Percentiles rank a stretch among this genome's conserved stretches.
These are phyloP conservation scores for Psylliodes chrysocephalus DNA, from an alignment of 2,888 invertebrate genomes.

Conservation along the genomic window DNA sequence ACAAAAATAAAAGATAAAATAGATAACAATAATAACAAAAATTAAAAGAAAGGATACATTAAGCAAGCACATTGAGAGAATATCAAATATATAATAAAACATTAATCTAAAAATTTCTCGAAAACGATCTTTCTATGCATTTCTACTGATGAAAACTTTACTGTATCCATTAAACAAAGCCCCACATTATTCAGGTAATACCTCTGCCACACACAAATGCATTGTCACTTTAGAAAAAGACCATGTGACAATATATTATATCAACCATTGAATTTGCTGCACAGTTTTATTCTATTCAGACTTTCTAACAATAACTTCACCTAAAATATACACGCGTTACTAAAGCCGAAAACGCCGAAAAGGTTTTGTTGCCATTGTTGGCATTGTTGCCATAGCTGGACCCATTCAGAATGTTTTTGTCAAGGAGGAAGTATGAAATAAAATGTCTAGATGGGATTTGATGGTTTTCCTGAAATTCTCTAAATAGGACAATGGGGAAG, in stretches of 20 bases:
- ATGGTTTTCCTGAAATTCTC: constrained; percentile 59
- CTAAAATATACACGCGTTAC: constrained; percentile 66
- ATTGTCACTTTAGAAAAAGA: constrained; percentile 63
- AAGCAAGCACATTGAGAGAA: too few relatives aligned
- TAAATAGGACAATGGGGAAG: constrained; percentile 53
- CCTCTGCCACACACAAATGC: constrained; percentile 60
- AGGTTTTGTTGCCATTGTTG: constrained; percentile 62
- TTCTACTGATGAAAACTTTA: too few relatives aligned
- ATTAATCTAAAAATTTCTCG: too few relatives aligned
- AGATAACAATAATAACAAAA: too few relatives aligned
- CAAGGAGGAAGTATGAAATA: constrained; percentile 63
- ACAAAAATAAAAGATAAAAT: too few relatives aligned
- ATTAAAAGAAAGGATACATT: too few relatives aligned
- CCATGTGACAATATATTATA: constrained; percentile 66
- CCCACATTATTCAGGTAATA: constrained; percentile 44
- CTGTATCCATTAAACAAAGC: constrained; percentile 25
- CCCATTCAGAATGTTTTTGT: constrained; percentile 61
- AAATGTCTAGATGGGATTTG: constrained; percentile 58
- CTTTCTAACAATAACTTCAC: constrained; percentile 57
- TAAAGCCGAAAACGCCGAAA: constrained; percentile 61
- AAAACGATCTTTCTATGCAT: too few relatives aligned
- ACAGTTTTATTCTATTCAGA: constrained; percentile 62
- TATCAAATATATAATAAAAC: too few relatives aligned
- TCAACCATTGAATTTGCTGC: constrained; percentile 63
- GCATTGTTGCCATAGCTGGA: constrained; percentile 56